Conservation (phyloP, 2,888 invertebrate genomes). For the Cremastinae sp. region DNA sequence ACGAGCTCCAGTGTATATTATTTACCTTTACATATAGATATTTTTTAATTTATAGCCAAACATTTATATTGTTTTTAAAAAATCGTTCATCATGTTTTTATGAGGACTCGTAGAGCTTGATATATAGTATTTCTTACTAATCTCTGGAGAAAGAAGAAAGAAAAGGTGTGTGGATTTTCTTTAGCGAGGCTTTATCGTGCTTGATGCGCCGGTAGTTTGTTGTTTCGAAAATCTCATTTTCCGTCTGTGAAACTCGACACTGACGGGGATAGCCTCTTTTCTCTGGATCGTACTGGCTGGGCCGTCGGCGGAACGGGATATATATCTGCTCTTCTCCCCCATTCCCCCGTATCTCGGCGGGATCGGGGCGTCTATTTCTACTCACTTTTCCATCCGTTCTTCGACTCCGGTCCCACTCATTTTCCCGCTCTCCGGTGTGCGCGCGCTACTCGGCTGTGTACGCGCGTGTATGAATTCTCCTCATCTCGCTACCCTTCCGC, state of each 20-base stretch:
- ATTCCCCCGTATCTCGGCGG: conserved; percentile 62
- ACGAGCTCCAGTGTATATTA: too few relatives aligned
- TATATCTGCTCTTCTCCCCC: too few relatives aligned
- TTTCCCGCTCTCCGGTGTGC: conserved; percentile 55
- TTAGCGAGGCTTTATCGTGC: conserved; percentile 53
- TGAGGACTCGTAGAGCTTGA: too few relatives aligned
- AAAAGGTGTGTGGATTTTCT: not conserved
- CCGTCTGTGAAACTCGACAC: conserved; percentile 74
- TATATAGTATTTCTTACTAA: too few relatives aligned
- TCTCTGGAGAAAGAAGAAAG: not conserved
- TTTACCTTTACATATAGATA: too few relatives aligned
- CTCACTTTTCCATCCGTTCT: conserved; percentile 67
- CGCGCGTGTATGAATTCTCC: conserved; percentile 55
- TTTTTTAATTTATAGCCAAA: too few relatives aligned
- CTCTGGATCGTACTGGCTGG: conserved; percentile 61
- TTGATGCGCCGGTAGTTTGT: conserved; percentile 69
- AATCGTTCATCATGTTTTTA: too few relatives aligned
- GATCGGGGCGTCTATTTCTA: conserved; percentile 66
- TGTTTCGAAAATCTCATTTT: conserved; percentile 73
- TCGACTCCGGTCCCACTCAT: conserved; percentile 51
- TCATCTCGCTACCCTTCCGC: conserved; percentile 70
- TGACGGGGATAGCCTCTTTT: conserved; percentile 67
- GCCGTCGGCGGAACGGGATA: conserved; percentile 66
- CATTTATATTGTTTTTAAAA: too few relatives aligned
- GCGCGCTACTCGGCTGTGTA: conserved; percentile 26